Evolutionary conservation across 2,888 invertebrate genomes (phyloP).

Genomic region (Napeogenes inachia): DNA sequence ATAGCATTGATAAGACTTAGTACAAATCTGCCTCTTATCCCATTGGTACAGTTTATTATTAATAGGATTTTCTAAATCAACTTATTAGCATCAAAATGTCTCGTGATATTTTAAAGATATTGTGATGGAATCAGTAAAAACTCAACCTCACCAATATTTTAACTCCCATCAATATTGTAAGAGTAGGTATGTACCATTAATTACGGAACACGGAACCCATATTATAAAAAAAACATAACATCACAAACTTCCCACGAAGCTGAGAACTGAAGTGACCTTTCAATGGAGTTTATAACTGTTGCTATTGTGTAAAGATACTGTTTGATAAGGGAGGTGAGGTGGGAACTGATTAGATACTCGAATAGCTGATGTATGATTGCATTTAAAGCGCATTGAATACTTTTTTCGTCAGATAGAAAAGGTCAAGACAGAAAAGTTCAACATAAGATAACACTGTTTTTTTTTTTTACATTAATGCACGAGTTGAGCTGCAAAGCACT

Average conservation of each 20-base stretch:
- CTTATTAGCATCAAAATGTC: too few relatives aligned
- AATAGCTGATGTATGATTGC: not conserved
- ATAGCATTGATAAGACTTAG: too few relatives aligned
- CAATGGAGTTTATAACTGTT: constrained; percentile 4
- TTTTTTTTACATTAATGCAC: too few relatives aligned
- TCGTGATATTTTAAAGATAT: too few relatives aligned
- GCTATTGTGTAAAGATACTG: not conserved
- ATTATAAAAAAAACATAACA: constrained; percentile 34
- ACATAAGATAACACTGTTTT: too few relatives aligned
- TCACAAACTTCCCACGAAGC: constrained; percentile 35
- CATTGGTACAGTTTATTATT: too few relatives aligned
- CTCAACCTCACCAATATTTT: not conserved
- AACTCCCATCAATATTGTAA: not conserved
- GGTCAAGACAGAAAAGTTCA: too few relatives aligned
- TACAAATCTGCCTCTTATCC: too few relatives aligned
- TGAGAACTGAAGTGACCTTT: constrained; percentile 22
- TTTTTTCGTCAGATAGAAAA: too few relatives aligned
- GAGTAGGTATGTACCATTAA: constrained; percentile 1
- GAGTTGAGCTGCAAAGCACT: too few relatives aligned
- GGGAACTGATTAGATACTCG: not conserved
- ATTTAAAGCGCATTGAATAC: too few relatives aligned
- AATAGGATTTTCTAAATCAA: too few relatives aligned
- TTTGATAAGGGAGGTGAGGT: not conserved
- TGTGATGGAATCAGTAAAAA: not conserved
- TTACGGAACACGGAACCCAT: constrained; percentile 26